Base-by-base conservation (phyloP, 2,113 vertebrate genomes). In the Pituophis catenifer region DNA sequence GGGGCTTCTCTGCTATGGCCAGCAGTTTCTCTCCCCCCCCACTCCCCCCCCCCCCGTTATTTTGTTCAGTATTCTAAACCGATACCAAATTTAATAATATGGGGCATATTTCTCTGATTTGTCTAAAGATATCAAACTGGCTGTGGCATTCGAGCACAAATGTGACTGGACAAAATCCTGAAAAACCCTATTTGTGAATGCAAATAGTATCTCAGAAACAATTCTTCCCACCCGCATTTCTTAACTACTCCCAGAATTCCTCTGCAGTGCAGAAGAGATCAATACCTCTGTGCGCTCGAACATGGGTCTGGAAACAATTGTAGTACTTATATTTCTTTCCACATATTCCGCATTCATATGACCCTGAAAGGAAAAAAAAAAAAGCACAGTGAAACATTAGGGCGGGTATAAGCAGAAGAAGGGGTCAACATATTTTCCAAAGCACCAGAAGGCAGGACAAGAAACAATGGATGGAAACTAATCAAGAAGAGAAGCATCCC, bases 321-420 rank as follows among this genome's bases (percentile, higher is more conserved):
- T 99, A 99, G 94, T 99, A 99, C 96, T 99, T 99, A 98, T 99
- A 99, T 95, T 99, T 99, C 97, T 99, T 99, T 93, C 99, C 99
- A 93, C 99, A 99, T 93, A 99, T 99, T 86, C 98, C 98, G 94
- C 99, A 99, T 90, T 99, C 98, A 10, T 99, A 99, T 89, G 99
- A 99, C 89, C 99, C 99, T 99, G 98, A 88, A 98, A 97, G 95
- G 91, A 91, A 44, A 88, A 7, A 38, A 38, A 38, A 38, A 59
- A 1, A 7, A 70, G 96, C 38, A 89, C 7, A 90, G 6, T 19
- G 3, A 54, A 29, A 11, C 50, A 53, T 53, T 53, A 54, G 52
- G n/a, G 52, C 52, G 11, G 86, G 6, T 53, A 26, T n/a, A 54
- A 88, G 19, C 87, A 88, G 52, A 50, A 50, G 48, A 50, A 7